Evolutionary conservation across 2,113 vertebrate genomes (phyloP).

Genomic region (Rhea pennata): DNA sequence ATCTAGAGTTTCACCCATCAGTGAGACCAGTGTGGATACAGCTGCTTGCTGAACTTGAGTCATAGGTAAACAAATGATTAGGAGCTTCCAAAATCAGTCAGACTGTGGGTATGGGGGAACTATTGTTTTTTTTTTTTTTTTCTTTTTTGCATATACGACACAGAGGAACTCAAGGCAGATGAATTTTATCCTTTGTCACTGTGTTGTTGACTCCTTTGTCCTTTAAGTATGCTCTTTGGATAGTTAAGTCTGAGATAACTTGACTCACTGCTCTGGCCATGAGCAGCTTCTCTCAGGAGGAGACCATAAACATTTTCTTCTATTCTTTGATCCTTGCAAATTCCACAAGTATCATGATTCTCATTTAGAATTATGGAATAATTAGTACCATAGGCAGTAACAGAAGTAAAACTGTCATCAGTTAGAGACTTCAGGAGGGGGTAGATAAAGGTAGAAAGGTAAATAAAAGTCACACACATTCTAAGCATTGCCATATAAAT

Average conservation of each 20-base stretch:
- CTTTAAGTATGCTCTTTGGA: background rate
- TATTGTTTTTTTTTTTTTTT: background rate
- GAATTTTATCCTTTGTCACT: rapidly evolving
- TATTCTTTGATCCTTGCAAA: background rate
- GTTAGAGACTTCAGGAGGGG: background rate
- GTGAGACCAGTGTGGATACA: too few species aligned
- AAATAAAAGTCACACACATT: background rate
- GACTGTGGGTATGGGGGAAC: background rate
- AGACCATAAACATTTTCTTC: background rate
- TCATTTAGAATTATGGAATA: background rate
- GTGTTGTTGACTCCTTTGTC: background rate
- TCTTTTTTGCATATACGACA: background rate
- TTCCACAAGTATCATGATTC: too few species aligned
- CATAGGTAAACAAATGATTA: too few species aligned
- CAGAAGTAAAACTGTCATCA: background rate
- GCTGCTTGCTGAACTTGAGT: too few species aligned
- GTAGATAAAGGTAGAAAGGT: background rate
- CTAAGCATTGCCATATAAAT: background rate
- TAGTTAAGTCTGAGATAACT: background rate
- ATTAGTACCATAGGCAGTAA: background rate
- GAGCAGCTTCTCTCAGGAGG: background rate
- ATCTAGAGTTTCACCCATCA: too few species aligned
- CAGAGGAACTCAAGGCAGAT: background rate
- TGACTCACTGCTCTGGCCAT: background rate
- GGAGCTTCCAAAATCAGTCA: too few species aligned